phyloP scores from a whole-genome alignment of 2,113 vertebrate genomes.

The Prunella himalayana region DNA sequence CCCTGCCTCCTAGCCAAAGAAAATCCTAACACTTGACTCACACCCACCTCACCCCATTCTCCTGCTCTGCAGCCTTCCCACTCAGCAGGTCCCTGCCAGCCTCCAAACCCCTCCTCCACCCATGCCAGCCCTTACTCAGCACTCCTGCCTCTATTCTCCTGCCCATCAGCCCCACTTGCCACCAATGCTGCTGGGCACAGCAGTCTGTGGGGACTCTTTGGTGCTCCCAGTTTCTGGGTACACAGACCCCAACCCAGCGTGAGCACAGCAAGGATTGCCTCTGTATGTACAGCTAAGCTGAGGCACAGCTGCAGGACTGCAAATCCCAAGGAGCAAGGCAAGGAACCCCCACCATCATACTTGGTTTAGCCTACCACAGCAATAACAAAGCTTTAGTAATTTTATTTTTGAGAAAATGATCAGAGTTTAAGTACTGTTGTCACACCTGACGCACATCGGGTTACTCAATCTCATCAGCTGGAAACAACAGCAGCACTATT shows the following conservation, averaged over 20 bases:
- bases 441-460: background rate
- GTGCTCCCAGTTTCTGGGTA: background rate
- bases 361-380: background rate
- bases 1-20: background rate
- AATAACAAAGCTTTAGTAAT: background rate
- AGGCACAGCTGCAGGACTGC: background rate
- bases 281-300: no score
- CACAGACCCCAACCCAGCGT: background rate
- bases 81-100: background rate
- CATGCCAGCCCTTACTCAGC: background rate
- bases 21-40: background rate
- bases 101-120: background rate
- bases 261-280: background rate
- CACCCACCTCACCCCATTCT: accelerated
- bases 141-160: background rate
- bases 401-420: background rate
- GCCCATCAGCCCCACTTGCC: background rate
- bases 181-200: background rate
- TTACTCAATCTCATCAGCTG: accelerated
- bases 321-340: background rate
- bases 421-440: background rate
- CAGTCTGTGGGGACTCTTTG: no score
- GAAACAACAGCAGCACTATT: background rate
- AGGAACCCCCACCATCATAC: background rate
- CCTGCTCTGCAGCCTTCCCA: accelerated